These are phyloP conservation scores for Neodiprion fabricii DNA, from an alignment of 1,140 invertebrate species.

Conservation along the genomic window DNA sequence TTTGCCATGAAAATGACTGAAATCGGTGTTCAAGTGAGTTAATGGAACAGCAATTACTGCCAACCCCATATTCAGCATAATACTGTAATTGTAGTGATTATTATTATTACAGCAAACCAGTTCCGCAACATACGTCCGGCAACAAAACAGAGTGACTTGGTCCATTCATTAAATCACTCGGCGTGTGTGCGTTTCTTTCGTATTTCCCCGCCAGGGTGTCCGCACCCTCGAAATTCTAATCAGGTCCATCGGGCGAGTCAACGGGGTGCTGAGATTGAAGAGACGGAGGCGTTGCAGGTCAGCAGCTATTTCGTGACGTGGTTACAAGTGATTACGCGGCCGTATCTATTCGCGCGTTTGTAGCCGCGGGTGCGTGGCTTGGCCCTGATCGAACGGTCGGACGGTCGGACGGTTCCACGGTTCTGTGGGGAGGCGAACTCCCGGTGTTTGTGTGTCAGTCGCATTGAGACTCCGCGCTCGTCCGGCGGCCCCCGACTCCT, in stretches of 20 bases:
- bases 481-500: slow-evolving; percentile 23
- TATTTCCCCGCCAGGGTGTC: background rate
- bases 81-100: too few relatives aligned
- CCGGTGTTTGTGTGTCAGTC: slow-evolving; percentile 56
- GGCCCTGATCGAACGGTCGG: slow-evolving; percentile 7
- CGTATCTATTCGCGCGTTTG: background rate
- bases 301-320: slow-evolving; percentile 1
- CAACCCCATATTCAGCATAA: too few relatives aligned
- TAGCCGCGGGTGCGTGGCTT: slow-evolving; percentile 14
- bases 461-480: slow-evolving; percentile 48
- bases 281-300: background rate
- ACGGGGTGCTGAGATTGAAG: too few relatives aligned
- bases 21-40: too few relatives aligned
- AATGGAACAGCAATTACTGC: too few relatives aligned
- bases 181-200: background rate
- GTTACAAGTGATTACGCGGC: background rate
- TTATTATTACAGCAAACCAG: too few relatives aligned
- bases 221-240: background rate
- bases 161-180: background rate
- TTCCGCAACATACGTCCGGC: too few relatives aligned
- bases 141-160: too few relatives aligned
- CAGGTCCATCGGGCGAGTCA: too few relatives aligned
- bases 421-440: slow-evolving; percentile 33
- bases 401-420: background rate
- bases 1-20: too few relatives aligned